phyloP scores from a whole-genome alignment of 2,113 vertebrate genomes.

The Girardinichthys multiradiatus region DNA sequence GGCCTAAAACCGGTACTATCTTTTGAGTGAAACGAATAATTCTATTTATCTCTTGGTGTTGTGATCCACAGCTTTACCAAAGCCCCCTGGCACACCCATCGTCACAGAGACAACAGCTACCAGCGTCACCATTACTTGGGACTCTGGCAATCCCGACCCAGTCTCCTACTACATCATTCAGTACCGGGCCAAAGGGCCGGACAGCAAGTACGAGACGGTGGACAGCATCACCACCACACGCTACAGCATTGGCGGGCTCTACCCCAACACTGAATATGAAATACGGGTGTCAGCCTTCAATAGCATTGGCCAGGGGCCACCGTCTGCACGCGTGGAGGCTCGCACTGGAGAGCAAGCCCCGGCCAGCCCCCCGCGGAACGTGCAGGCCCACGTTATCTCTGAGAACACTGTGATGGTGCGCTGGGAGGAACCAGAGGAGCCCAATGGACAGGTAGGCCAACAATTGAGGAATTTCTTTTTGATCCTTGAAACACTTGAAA shows the following conservation, averaged over 20 bases:
- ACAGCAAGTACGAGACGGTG: conserved; percentile 93
- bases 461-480: conserved; percentile 3
- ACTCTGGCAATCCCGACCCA: conserved; percentile 96
- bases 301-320: conserved; percentile 94
- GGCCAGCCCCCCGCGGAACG: conserved; percentile 91
- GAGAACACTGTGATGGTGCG: conserved; percentile 94
- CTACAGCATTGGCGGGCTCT: conserved; percentile 97
- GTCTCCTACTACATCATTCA: conserved; percentile 97
- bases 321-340: conserved; percentile 90
- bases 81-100: conserved; percentile 91
- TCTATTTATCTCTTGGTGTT: conserved; percentile 8
- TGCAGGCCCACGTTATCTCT: conserved; percentile 94
- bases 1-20: not conserved
- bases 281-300: conserved; percentile 96
- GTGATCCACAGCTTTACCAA: conserved; percentile 87
- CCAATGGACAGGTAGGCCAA: conserved; percentile 89
- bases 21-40: not conserved
- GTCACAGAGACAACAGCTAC: conserved; percentile 98
- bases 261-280: conserved; percentile 97
- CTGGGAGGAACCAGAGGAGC: conserved; percentile 98
- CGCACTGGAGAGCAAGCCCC: conserved; percentile 95
- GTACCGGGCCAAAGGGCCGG: conserved; percentile 94
- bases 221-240: conserved; percentile 98
- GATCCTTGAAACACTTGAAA: conserved; percentile 3
- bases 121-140: conserved; percentile 98